A percentile compares a stretch with the other conserved stretches of the same genome.
Evolutionary conservation across 92 coral and sea anemone genomes (phyloP).

Genomic region (Palythoa caribaeorum): DNA sequence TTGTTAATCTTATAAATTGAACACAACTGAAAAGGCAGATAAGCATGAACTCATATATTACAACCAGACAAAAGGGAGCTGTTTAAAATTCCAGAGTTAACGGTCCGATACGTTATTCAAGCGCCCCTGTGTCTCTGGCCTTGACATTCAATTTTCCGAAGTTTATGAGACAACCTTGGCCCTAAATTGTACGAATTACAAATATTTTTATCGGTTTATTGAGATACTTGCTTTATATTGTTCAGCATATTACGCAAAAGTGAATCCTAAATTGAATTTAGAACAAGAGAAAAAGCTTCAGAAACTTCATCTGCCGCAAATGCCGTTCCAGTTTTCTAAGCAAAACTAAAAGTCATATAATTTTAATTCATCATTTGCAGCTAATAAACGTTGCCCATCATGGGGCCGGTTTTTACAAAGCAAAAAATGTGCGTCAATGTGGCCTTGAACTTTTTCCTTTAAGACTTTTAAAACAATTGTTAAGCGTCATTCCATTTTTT

Average conservation of each 20-base stretch:
- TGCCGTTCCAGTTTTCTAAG: too few relatives aligned
- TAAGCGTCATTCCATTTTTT: too few relatives aligned
- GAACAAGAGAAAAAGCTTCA: too few relatives aligned
- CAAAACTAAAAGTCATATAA: too few relatives aligned
- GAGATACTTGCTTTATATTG: background rate
- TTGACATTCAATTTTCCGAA: background rate
- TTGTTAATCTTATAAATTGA: constrained; percentile 1
- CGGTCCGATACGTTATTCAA: background rate
- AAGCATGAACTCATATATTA: too few relatives aligned
- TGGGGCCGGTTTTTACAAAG: too few relatives aligned
- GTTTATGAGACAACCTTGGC: constrained; percentile 18
- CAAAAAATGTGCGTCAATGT: too few relatives aligned
- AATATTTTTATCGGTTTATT: background rate
- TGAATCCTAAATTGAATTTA: background rate
- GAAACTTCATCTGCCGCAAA: too few relatives aligned
- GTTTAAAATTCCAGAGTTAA: constrained; percentile 5
- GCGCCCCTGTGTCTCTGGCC: background rate
- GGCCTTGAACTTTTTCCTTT: too few relatives aligned
- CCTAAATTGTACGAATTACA: constrained; percentile 14
- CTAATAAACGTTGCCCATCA: too few relatives aligned
- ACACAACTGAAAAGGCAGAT: background rate
- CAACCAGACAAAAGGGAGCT: constrained; percentile 14
- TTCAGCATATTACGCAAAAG: background rate
- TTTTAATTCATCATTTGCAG: too few relatives aligned
- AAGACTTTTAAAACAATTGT: too few relatives aligned